Percentiles rank a stretch among this genome's conserved stretches.
phyloP scores from a whole-genome alignment of 1,140 invertebrate species.

The Drosophila ercepeae region DNA sequence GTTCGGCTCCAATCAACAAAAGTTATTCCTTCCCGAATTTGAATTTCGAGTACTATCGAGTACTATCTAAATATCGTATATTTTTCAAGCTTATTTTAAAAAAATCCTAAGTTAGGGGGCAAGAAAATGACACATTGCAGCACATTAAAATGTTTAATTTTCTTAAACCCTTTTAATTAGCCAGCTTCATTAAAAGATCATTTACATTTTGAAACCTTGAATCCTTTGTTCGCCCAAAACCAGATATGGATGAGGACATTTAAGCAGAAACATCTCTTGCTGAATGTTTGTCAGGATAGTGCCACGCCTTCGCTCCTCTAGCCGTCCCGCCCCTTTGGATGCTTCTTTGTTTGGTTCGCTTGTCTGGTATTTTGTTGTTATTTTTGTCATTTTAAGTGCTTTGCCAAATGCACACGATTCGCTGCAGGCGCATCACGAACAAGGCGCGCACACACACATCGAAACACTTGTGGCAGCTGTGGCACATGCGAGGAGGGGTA shows the following conservation, averaged over 20 bases:
- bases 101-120: too few species aligned
- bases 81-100: too few species aligned
- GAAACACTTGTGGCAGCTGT: conserved; percentile 32
- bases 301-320: neutral
- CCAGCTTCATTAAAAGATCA: neutral
- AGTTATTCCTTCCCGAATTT: too few species aligned
- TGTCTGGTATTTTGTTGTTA: conserved; percentile 43
- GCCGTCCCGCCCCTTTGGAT: neutral
- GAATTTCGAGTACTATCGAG: too few species aligned
- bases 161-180: neutral
- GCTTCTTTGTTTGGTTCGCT: conserved; percentile 39
- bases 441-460: conserved; percentile 22
- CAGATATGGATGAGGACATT: conserved; percentile 12
- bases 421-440: conserved; percentile 52
- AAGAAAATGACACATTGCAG: too few species aligned
- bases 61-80: too few species aligned
- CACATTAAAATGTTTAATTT: too few species aligned
- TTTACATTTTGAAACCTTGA: conserved; percentile 1
- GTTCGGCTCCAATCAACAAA: too few species aligned
- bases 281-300: conserved; percentile 25
- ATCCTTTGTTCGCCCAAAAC: neutral
- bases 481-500: neutral
- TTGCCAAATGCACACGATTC: conserved; percentile 64
- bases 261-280: conserved; percentile 31
- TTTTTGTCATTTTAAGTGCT: conserved; percentile 71